Evolutionary conservation across 1,140 invertebrate genomes (phyloP), one percentile per base, ranked within the genome.

Genomic region (Drosophila azteca): DNA sequence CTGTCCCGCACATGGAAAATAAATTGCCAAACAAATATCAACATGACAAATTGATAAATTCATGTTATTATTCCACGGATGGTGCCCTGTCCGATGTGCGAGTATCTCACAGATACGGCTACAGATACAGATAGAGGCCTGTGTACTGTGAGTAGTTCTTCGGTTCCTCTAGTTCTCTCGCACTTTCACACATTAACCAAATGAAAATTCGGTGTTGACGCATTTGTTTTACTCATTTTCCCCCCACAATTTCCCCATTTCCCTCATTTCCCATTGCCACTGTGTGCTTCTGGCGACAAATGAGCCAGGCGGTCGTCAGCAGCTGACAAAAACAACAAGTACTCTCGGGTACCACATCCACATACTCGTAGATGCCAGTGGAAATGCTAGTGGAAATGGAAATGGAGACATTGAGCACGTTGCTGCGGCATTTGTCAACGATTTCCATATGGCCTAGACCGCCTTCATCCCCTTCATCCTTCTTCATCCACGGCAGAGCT

Each of bases 11-110:
- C 66, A 70, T 78, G 78, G 85, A 65, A 84, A 87, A 88, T 89
- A 90, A 88, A 88, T 88, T 89, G 83, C 83, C 84, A 88, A 90
- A 90, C 84, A 89, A 89, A 89, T 89, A 89, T 89, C 84, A 88
- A 89, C 84, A 89, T 89, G 84, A 89, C 84, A 89, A 89, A 89
- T 89, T 89, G 84, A 90, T 90, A 85, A 89, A 89, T 89, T 79
- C 80, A 78, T 89, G 85, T 89, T 90, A 90, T 89, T 89, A 89
- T 90, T 85, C 63, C 77, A 73, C 63, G 79, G 69, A 60, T 74
- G 71, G 54, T 82, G 69, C 31, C 7, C 8, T 31, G 31, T 31
- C 31, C 31, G 31, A 31, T 3, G 31, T 3, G 31, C 31, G 13
- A 53, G 55, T 41, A 48, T 46, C 78, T 67, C 62, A 55, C 41